Evolutionary conservation across 2,888 invertebrate genomes (phyloP), one percentile per base, ranked within the genome.

Genomic region (Drosophila kambysellisi): DNA sequence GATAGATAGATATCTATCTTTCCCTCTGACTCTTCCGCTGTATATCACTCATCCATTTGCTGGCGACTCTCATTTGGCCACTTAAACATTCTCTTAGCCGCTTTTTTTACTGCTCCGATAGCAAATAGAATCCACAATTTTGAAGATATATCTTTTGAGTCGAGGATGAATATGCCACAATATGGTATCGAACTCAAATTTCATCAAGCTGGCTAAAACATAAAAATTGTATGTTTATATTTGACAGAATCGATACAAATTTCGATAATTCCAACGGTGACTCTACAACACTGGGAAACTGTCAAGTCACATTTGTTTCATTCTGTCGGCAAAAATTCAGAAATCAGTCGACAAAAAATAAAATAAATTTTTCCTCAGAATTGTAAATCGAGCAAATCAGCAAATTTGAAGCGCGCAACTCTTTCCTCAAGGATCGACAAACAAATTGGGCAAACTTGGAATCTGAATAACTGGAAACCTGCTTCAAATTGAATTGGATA

Each of bases 301-400:
- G 11, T 43, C n/a, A n/a, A n/a, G 0, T 5, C 11, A 41, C 20
- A 1, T 25, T 1, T 2, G 5, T n/a, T 11, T 11, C 2, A 41
- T 9, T 17, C 7, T 7, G 39, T 39, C 1, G 7, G 0, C 12
- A 20, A 7, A 20, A 12, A 4, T 2, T 12, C 0, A 3, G 12
- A 12, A 43, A 20, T 20, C 12, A 15, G 20, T 46, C 46, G 20
- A 0, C 46, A 4, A 20, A 20, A 25, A 25, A 25, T 25, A 25
- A 25, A 25, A 25, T 25, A 25, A 25, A 3, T 25, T 25, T 25
- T 25, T 25, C 2, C 12, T 20, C 20, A 2, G 7, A 7, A 4
- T 15, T 46, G 20, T 4, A 20, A 46, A 46, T 4, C 17, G 9
- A 20, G 4, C 12, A 46, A 25, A 12, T 46, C 4, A 3, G 11